Percentiles rank a stretch among this genome's conserved stretches.
Conservation (phyloP, 2,888 invertebrate species). For the Tinea pellionella region DNA sequence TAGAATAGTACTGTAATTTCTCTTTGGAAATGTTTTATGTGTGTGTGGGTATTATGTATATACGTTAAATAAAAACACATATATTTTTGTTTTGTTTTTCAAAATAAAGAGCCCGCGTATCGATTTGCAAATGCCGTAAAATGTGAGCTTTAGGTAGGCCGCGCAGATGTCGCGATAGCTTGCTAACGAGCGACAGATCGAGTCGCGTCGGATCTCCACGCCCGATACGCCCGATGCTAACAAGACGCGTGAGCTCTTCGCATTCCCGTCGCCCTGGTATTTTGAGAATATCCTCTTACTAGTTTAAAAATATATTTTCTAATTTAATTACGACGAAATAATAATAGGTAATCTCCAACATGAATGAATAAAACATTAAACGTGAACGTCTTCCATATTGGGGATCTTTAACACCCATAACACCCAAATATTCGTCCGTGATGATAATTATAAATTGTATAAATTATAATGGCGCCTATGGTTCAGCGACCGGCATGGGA, state of each 20-base stretch:
- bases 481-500: conserved; percentile 12
- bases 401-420: background rate
- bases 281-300: conserved; percentile 2
- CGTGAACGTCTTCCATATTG: background rate
- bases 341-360: background rate
- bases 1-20: conserved; percentile 11
- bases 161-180: conserved; percentile 10
- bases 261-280: conserved; percentile 7
- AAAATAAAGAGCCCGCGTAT: background rate
- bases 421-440: conserved; percentile 1
- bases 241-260: conserved; percentile 9
- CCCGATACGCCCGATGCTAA: conserved; percentile 8
- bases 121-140: conserved; percentile 7
- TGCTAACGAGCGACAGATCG: conserved; percentile 11
- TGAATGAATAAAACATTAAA: background rate
- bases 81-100: background rate
- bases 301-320: background rate
- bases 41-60: background rate
- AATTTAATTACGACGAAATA: background rate
- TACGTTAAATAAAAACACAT: background rate
- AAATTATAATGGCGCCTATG: conserved; percentile 9
- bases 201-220: conserved; percentile 8
- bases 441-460: conserved; percentile 11
- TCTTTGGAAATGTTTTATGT: background rate
- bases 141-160: conserved; percentile 2